These are phyloP conservation scores for Orientallactaga bullata DNA, from an alignment of 2,113 vertebrate genomes.

Conservation along the genomic window DNA sequence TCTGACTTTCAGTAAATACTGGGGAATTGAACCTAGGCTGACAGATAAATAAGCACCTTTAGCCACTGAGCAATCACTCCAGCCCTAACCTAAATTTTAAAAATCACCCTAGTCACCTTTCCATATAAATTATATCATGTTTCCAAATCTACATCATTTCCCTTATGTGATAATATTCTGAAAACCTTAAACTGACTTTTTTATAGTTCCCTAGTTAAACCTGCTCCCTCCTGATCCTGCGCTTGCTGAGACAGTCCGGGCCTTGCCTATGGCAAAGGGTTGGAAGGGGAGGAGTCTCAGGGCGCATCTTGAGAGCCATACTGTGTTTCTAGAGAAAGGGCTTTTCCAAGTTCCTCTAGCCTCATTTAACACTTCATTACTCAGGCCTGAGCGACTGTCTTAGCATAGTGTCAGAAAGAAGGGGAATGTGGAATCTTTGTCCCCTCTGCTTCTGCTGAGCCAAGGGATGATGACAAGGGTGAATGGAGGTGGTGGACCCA, in stretches of 20 bases:
- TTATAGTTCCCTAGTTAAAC: not conserved
- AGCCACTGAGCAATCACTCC: too few species aligned
- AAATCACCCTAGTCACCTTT: not conserved
- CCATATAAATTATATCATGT: not conserved
- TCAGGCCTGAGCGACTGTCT: not conserved
- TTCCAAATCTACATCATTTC: not conserved
- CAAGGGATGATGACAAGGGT: not conserved
- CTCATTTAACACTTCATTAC: not conserved
- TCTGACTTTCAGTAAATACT: too few species aligned
- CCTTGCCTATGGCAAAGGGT: not conserved
- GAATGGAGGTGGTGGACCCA: not conserved
- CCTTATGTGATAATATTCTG: not conserved
- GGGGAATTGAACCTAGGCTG: too few species aligned
- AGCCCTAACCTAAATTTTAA: not conserved
- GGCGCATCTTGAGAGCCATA: not conserved
- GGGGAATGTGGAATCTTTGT: not conserved
- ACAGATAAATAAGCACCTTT: too few species aligned
- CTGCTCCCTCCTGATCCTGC: not conserved
- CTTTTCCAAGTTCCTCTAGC: not conserved
- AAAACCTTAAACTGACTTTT: not conserved
- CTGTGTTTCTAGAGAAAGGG: not conserved
- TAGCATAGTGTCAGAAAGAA: not conserved
- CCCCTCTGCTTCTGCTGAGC: not conserved
- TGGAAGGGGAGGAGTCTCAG: not conserved
- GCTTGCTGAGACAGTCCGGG: not conserved